phyloP scores from a whole-genome alignment of 2,797 vertebrate genomes.

The Bradypus variegatus region DNA sequence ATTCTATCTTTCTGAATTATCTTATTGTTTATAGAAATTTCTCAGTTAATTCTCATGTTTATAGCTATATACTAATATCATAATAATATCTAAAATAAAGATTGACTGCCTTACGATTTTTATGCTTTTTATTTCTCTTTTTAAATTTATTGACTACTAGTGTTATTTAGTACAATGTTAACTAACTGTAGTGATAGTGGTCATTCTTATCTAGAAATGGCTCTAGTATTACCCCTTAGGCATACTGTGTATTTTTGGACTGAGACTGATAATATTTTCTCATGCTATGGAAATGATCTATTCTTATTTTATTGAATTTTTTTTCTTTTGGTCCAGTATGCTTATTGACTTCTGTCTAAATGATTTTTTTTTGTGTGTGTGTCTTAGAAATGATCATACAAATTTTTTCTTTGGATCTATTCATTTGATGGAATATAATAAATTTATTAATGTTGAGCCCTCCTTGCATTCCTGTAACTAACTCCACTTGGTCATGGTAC shows the following conservation, averaged over 20 bases:
- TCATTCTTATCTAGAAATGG: not conserved
- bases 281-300: not conserved
- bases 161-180: not conserved
- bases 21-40: not conserved
- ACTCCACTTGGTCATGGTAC: not conserved
- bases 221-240: not conserved
- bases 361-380: not conserved
- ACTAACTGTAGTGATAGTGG: not conserved
- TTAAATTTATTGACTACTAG: not conserved
- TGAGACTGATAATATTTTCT: not conserved
- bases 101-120: not conserved
- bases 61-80: not conserved
- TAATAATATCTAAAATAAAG: not conserved
- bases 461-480: not conserved
- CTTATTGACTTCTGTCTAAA: not conserved
- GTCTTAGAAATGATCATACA: not conserved
- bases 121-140: not conserved
- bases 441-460: not conserved
- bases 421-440: not conserved
- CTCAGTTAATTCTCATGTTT: not conserved
- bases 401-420: not conserved
- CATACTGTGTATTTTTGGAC: not conserved
- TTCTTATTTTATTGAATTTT: slow-evolving; percentile 1
- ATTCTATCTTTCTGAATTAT: slow-evolving; percentile 7
- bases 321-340: not conserved